These are phyloP conservation scores for Mergus octosetaceus DNA, from an alignment of 2,797 vertebrate genomes.

Conservation along the genomic window DNA sequence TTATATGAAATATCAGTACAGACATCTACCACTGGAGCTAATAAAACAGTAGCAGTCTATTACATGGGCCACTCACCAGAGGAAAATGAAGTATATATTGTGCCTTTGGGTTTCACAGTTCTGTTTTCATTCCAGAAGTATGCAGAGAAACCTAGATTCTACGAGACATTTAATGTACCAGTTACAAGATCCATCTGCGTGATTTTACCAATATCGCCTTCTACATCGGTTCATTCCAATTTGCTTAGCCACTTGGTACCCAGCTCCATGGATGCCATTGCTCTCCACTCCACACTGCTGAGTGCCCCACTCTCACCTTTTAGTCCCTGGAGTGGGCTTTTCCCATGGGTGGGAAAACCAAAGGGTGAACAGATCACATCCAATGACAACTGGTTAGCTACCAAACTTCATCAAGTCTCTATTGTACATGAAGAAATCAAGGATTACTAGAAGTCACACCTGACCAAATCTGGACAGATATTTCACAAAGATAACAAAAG, in stretches of 20 bases:
- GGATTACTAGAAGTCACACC: not conserved
- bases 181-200: slow-evolving; percentile 24
- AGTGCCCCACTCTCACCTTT: not conserved
- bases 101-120: not conserved
- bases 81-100: not conserved
- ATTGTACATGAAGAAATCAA: not conserved
- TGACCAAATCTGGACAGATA: not conserved
- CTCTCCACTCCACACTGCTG: not conserved
- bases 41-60: slow-evolving; percentile 12
- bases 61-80: not conserved
- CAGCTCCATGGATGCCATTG: not conserved
- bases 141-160: not conserved
- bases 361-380: not conserved
- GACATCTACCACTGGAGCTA: slow-evolving; percentile 4
- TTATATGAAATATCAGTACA: not conserved
- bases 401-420: not conserved
- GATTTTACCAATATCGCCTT: not conserved
- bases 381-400: not conserved
- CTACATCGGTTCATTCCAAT: not conserved
- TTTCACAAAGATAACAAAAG: not conserved
- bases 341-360: not conserved
- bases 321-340: not conserved
- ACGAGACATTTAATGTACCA: not conserved
- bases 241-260: not conserved
- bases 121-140: not conserved